Percentiles rank a stretch among this genome's conserved stretches.
Conservation (phyloP, 2,888 invertebrate genomes). For the Leptopilina drosophilae region DNA sequence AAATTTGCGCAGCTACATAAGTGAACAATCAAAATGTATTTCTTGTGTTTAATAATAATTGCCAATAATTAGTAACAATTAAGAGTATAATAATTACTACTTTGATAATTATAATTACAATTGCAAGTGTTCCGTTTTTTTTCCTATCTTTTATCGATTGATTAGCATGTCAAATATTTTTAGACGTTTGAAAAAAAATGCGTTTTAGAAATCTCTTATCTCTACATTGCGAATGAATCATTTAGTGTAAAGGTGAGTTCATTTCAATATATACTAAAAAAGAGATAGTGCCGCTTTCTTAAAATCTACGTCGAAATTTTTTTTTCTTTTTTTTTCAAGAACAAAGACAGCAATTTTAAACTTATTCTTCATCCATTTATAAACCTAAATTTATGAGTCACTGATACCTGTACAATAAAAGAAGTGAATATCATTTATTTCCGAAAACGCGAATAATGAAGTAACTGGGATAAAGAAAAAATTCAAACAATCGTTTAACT, state of each 20-base stretch:
- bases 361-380: neutral
- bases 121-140: too few relatives aligned
- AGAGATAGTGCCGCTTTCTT: neutral
- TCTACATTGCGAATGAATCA: neutral
- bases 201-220: conserved; percentile 1
- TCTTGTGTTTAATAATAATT: too few relatives aligned
- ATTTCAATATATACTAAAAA: neutral
- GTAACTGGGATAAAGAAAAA: too few relatives aligned
- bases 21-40: too few relatives aligned
- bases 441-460: too few relatives aligned
- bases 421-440: too few relatives aligned
- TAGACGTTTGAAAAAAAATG: neutral
- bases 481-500: too few relatives aligned
- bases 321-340: neutral
- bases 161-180: neutral
- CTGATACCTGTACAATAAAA: too few relatives aligned
- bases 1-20: too few relatives aligned
- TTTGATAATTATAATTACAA: too few relatives aligned
- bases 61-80: too few relatives aligned
- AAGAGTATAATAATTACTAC: too few relatives aligned
- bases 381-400: neutral
- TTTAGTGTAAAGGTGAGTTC: neutral
- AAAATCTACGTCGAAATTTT: conserved; percentile 4
- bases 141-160: neutral
- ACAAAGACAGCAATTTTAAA: neutral